A percentile compares a stretch with the other conserved stretches of the same genome.
phyloP scores from a whole-genome alignment of 2,113 vertebrate genomes.

The Bos indicus region DNA sequence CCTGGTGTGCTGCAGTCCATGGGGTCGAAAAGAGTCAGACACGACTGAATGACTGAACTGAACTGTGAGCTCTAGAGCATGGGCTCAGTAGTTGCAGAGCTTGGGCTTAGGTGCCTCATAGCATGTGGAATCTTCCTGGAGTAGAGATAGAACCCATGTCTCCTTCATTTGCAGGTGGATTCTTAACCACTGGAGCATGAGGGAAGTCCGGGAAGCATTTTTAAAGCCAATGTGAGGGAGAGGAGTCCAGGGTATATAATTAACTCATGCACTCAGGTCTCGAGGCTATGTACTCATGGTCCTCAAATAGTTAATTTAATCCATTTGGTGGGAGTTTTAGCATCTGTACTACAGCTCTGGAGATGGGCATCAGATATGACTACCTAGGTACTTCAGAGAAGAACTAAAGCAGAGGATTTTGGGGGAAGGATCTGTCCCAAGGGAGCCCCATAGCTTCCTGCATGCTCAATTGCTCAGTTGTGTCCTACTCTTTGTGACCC shows the following conservation, averaged over 20 bases:
- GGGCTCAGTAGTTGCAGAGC: background rate
- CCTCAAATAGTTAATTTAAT: background rate
- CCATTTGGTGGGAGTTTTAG: background rate
- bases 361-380: background rate
- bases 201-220: background rate
- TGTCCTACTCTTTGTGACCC: background rate
- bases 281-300: background rate
- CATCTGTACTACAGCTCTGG: background rate
- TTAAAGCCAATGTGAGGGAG: background rate
- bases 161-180: background rate
- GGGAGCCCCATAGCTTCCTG: background rate
- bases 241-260: background rate
- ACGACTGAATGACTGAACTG: background rate
- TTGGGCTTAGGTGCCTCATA: background rate
- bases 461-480: background rate
- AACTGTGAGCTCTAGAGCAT: background rate
- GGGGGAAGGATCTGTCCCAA: background rate
- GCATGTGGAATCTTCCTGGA: background rate
- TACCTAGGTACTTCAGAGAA: background rate
- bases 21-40: background rate
- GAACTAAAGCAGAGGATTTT: background rate
- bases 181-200: background rate
- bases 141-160: background rate
- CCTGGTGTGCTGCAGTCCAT: background rate
- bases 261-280: background rate